Conservation (phyloP, 2,797 vertebrate species). For the Rhincodon typus region DNA sequence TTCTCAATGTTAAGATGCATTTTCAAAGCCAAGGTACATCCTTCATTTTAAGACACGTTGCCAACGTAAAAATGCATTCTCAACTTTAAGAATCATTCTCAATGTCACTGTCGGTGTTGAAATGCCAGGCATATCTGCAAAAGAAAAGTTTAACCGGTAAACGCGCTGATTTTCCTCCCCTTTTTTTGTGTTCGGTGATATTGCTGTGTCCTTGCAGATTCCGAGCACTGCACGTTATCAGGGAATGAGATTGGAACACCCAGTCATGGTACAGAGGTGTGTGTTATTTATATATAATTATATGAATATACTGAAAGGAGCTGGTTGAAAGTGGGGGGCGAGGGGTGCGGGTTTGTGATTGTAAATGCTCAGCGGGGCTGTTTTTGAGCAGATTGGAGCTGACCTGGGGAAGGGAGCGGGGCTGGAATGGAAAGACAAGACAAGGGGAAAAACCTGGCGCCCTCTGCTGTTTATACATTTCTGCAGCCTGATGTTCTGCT, state of each 20-base stretch:
- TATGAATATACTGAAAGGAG: not conserved
- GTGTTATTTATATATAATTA: not conserved
- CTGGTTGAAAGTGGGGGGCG: not conserved
- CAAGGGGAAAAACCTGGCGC: not conserved
- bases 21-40: not conserved
- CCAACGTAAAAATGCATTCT: not conserved
- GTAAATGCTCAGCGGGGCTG: not conserved
- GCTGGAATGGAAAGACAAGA: not conserved
- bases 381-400: not conserved
- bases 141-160: not conserved
- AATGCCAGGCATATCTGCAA: not conserved
- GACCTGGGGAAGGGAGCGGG: not conserved
- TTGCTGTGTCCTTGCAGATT: not conserved
- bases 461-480: not conserved
- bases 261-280: not conserved
- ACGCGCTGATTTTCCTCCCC: not conserved
- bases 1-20: not conserved
- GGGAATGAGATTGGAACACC: not conserved
- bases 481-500: too few relatives aligned
- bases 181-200: not conserved
- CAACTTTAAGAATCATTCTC: not conserved
- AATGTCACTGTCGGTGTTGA: not conserved
- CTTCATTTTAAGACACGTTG: not conserved
- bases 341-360: not conserved
- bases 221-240: not conserved